Conservation (phyloP, 2,113 vertebrate genomes). For the Charina bottae region DNA sequence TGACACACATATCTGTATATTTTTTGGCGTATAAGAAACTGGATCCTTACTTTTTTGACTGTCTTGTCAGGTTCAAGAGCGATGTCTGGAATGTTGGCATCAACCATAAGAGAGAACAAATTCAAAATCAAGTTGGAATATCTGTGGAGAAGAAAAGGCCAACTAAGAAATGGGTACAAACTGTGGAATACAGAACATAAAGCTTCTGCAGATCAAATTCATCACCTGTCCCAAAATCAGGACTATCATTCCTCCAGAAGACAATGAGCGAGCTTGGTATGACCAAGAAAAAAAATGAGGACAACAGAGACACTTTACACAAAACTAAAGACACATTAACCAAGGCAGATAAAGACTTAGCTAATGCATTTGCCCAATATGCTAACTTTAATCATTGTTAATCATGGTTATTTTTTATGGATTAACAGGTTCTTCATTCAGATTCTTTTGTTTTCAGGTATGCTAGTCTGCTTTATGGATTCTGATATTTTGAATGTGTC, state of each 20-base stretch:
- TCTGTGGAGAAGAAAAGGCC: constrained; percentile 68
- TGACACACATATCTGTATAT: neutral
- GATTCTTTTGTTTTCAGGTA: too few relatives aligned
- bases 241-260: too few relatives aligned
- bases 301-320: neutral
- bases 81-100: constrained; percentile 98
- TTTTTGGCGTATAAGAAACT: neutral
- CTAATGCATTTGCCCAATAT: neutral
- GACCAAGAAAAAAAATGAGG: neutral
- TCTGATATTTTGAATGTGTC: too few relatives aligned
- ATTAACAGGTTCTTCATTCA: too few relatives aligned
- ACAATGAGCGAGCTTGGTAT: too few relatives aligned
- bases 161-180: neutral
- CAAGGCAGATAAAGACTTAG: too few relatives aligned
- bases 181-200: neutral
- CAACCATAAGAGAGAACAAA: constrained; percentile 98
- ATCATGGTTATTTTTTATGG: too few relatives aligned
- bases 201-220: neutral
- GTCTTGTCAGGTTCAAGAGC: constrained; percentile 98
- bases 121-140: constrained; percentile 99
- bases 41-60: constrained; percentile 88
- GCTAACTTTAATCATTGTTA: too few relatives aligned
- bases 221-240: neutral
- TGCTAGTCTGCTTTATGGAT: too few relatives aligned
- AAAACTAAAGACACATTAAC: too few relatives aligned